Percentiles rank a stretch among this genome's conserved stretches.
Conservation (phyloP, 2,113 vertebrate genomes). For the Uria lomvia region DNA sequence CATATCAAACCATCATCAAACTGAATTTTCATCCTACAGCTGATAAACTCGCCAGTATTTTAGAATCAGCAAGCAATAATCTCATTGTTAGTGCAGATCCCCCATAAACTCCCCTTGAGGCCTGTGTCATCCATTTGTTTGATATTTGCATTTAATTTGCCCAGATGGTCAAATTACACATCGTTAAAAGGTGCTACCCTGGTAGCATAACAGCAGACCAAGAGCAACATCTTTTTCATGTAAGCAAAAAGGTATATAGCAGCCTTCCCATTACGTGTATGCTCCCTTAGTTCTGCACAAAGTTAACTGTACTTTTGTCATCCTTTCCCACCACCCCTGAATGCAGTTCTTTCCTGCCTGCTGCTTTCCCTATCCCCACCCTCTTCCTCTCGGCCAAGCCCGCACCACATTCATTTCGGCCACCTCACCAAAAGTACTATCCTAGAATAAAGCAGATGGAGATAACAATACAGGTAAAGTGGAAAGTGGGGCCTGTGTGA, state of each 20-base stretch:
- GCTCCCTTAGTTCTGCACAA: background rate
- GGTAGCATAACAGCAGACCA: background rate
- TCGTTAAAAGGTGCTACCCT: background rate
- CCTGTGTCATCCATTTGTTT: background rate
- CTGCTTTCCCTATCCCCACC: slow-evolving; percentile 1
- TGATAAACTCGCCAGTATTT: background rate
- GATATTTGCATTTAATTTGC: background rate
- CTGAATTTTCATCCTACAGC: background rate
- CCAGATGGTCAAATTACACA: background rate
- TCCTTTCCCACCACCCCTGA: background rate
- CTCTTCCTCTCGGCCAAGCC: background rate
- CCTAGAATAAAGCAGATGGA: background rate
- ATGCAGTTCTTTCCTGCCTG: background rate
- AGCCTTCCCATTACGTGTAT: background rate
- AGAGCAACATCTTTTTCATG: background rate
- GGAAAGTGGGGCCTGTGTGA: background rate
- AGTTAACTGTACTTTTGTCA: background rate
- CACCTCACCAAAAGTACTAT: background rate
- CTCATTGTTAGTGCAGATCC: background rate
- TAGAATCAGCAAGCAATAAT: background rate
- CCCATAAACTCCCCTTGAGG: background rate
- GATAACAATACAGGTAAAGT: background rate
- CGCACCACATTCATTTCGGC: background rate
- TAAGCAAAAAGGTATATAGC: background rate
- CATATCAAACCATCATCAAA: background rate